A percentile compares a stretch with the other conserved stretches of the same genome.
Conservation (phyloP, 2,113 vertebrate genomes). For the Myrmecophaga tridactyla region DNA sequence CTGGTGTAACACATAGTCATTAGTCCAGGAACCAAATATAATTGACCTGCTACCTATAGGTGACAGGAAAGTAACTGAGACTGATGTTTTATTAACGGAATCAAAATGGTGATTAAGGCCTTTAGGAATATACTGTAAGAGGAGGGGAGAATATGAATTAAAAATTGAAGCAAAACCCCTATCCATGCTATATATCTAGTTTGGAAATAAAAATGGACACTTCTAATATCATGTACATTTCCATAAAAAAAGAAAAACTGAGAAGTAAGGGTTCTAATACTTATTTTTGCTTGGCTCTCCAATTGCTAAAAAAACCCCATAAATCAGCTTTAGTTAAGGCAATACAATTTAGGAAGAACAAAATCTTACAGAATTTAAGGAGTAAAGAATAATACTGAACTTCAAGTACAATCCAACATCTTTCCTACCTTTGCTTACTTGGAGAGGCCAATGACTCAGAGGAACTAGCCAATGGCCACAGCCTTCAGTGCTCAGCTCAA, state of each 20-base stretch:
- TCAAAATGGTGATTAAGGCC: background rate
- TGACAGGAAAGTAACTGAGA: slow-evolving; percentile 69
- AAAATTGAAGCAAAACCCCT: slow-evolving; percentile 13
- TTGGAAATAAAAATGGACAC: background rate
- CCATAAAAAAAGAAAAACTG: background rate
- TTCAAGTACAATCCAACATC: background rate
- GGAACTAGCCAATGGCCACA: background rate
- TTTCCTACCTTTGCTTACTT: background rate
- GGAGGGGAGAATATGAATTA: background rate
- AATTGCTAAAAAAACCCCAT: background rate
- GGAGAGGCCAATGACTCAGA: background rate
- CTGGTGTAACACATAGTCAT: slow-evolving; percentile 55
- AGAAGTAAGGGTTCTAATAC: background rate
- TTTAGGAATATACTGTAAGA: background rate
- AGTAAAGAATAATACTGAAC: background rate
- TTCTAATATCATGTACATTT: background rate
- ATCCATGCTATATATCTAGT: background rate
- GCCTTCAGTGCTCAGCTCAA: background rate
- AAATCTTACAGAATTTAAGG: background rate
- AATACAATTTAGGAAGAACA: background rate
- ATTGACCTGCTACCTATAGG: slow-evolving; percentile 63
- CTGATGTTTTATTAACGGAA: slow-evolving; percentile 57
- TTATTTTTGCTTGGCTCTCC: background rate
- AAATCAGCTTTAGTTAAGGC: background rate
- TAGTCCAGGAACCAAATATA: slow-evolving; percentile 57